Base-by-base conservation (phyloP, 92 coral and sea anemone species). In the Epizoanthus rinbou region DNA sequence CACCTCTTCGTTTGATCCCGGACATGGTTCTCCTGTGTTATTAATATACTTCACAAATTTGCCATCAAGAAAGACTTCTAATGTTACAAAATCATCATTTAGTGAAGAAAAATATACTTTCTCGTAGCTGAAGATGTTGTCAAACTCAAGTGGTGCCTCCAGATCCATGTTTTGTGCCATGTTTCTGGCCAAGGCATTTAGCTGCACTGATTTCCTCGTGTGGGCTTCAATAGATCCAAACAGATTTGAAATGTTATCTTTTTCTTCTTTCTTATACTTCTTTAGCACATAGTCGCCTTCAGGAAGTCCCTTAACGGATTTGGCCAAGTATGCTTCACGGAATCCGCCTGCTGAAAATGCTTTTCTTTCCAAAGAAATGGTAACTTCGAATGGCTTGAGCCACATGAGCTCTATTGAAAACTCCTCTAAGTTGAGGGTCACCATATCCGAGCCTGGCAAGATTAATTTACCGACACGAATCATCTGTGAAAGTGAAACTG, bases 131-230 rank as follows among this genome's bases (percentile, higher is more conserved):
- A 82, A 82, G 23, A 43, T 25, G 45, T 68, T 68, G 15, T 57
- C 63, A 80, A 62, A 80, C 64, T 80, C 58, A 22, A 73, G 53
- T 3, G 74, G 63, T 68, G 69, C 73, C 59, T 80, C 84, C 73
- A 63, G 18, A 56, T 41, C 10, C 73, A 80, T 13, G n/a, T 15
- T 68, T 6, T 80, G 54, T 15, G 87, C 78, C 24, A 84, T 5
- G 72, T 84, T 85, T 85, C 86, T 72, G 31, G 90, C 83, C 24
- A 86, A 74, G 28, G 91, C 83, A 64, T 87, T 87, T 2, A 87
- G 75, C 76, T 85, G 88, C 8, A 85, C 88, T 3, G 85, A 78
- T 59, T 85, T 85, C 23, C 85, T 66, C 8, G 85, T 85, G 31
- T 85, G 80, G 68, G 76, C 19, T 75, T 85, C 88, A 13, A 85